These are phyloP conservation scores for Nyctibius grandis DNA, from an alignment of 2,797 vertebrate species.

Conservation along the genomic window DNA sequence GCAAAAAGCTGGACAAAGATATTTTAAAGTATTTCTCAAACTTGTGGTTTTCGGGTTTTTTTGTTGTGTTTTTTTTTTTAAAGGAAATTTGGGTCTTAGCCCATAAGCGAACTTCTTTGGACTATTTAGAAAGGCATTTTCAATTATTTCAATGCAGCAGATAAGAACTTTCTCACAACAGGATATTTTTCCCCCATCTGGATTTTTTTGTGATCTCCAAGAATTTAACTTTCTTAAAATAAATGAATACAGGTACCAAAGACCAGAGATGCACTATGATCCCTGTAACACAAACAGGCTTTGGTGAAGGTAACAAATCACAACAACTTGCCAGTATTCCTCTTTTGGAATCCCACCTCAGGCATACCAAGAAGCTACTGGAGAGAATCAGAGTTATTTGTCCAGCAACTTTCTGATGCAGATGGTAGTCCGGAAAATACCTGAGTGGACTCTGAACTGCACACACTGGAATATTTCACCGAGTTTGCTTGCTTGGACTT, in stretches of 20 bases:
- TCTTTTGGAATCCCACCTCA: not conserved
- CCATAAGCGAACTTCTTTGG: not conserved
- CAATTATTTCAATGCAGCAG: not conserved
- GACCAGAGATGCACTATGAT: not conserved
- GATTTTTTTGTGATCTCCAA: not conserved
- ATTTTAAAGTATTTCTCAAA: not conserved
- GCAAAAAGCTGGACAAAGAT: not conserved
- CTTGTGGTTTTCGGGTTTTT: not conserved
- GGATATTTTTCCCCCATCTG: not conserved
- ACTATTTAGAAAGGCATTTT: not conserved
- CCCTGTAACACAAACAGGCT: not conserved
- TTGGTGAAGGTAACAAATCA: not conserved
- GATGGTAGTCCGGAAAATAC: not conserved
- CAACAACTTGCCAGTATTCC: not conserved
- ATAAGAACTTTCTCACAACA: not conserved
- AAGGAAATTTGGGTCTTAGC: not conserved
- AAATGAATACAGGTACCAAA: not conserved
- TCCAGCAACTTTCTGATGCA: constrained; percentile 8
- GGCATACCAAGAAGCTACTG: constrained; percentile 47
- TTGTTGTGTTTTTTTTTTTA: not conserved
- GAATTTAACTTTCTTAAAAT: not conserved
- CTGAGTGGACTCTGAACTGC: constrained; percentile 59
- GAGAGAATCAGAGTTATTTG: constrained; percentile 37
- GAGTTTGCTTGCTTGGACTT: not conserved
- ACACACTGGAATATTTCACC: not conserved